A percentile compares a stretch with the other conserved stretches of the same genome.
These are phyloP conservation scores for Hyposmocoma kahamanoa DNA, from an alignment of 1,140 invertebrate species.

Conservation along the genomic window DNA sequence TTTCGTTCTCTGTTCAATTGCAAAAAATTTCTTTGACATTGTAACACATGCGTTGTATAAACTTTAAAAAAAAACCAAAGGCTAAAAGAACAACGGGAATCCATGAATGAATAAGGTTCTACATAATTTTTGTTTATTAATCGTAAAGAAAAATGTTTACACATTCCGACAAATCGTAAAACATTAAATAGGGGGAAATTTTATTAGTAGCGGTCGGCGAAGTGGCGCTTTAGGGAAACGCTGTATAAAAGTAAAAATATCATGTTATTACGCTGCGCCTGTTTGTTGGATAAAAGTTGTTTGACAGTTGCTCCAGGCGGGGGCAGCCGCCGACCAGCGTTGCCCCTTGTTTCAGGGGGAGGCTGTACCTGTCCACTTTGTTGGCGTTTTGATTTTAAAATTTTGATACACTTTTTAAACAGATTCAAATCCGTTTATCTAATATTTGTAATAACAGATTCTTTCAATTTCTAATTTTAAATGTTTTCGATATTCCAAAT, in stretches of 20 bases:
- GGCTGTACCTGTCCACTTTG: constrained; percentile 31
- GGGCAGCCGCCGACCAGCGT: not conserved
- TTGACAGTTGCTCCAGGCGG: constrained; percentile 35
- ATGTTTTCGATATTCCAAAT: too few relatives aligned
- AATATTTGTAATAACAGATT: too few relatives aligned
- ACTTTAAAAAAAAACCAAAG: too few relatives aligned
- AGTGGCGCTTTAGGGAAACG: constrained; percentile 39
- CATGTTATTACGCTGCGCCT: constrained; percentile 45
- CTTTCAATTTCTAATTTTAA: too few relatives aligned
- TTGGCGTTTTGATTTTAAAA: constrained; percentile 52
- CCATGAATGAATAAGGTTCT: too few relatives aligned
- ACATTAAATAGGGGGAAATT: constrained; percentile 31
- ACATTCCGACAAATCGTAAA: constrained; percentile 22
- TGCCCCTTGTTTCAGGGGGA: constrained; percentile 7
- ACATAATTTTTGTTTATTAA: constrained; percentile 1
- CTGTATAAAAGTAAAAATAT: constrained; percentile 48
- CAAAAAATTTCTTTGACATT: too few relatives aligned
- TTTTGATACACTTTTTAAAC: constrained; percentile 28
- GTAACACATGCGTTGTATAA: too few relatives aligned
- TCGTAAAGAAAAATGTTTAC: constrained; percentile 25
- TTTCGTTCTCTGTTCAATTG: too few relatives aligned
- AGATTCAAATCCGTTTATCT: too few relatives aligned
- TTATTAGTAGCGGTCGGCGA: constrained; percentile 27
- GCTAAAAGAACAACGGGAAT: too few relatives aligned
- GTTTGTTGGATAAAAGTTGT: constrained; percentile 57